A percentile compares a stretch with the other conserved stretches of the same genome.
Evolutionary conservation across 2,113 vertebrate species (phyloP).

Genomic region (Leptobrachium leishanense): DNA sequence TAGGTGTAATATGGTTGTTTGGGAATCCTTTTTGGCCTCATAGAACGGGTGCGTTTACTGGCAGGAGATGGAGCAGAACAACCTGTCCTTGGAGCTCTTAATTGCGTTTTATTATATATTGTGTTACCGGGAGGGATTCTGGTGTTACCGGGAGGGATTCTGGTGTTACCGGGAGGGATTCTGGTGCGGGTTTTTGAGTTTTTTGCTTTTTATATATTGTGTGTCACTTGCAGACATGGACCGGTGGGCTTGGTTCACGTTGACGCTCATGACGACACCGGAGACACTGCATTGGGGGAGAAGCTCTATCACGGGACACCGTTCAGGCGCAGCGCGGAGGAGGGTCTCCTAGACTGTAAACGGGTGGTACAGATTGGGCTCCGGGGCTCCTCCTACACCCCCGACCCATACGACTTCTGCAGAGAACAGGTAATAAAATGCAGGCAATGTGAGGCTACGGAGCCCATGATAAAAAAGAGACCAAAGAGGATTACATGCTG

Average conservation of each 20-base stretch:
- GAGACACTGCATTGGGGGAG: conserved; percentile 77
- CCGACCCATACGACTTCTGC: conserved; percentile 76
- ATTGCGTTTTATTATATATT: no score
- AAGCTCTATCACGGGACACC: conserved; percentile 82
- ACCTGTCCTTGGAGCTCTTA: no score
- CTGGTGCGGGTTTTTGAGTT: no score
- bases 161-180: no score
- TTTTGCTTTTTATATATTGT: not conserved
- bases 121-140: no score
- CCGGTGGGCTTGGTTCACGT: conserved; percentile 88
- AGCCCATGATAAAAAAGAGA: not conserved
- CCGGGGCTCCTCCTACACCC: conserved; percentile 73
- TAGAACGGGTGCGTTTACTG: no score
- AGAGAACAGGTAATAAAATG: conserved; percentile 73
- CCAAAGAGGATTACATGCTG: not conserved
- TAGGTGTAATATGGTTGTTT: no score
- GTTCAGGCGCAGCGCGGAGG: conserved; percentile 86
- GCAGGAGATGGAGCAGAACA: no score
- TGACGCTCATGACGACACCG: conserved; percentile 85
- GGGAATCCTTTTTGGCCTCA: no score
- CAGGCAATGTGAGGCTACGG: not conserved
- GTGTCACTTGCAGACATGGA: conserved; percentile 69
- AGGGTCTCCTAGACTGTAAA: conserved; percentile 83
- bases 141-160: no score
- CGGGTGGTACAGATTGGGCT: conserved; percentile 89